Base-by-base conservation (phyloP, 2,113 vertebrate genomes). In the Microtus oregoni region DNA sequence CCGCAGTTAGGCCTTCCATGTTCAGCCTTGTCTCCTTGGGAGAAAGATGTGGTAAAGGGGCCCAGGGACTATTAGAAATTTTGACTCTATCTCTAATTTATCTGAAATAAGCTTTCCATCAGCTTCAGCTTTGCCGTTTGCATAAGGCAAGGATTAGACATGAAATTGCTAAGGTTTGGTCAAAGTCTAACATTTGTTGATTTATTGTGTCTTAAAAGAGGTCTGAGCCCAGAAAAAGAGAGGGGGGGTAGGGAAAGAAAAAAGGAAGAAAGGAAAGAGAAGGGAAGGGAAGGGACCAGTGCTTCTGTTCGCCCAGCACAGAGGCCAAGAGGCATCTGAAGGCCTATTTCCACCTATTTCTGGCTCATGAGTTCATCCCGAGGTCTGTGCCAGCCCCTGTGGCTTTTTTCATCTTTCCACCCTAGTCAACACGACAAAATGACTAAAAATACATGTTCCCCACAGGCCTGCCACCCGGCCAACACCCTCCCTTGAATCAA, bases 381-480 rank as follows among this genome's bases (percentile, higher is more conserved):
- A 35, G 55, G 87, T 85, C 87, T 0, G 50, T 85, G 96, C 95
- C 97, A 96, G 90, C 76, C 85, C 83, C 96, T 85, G 94, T 1
- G 93, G 96, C 63, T 20, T 77, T 96, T 55, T 94, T 89, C 96
- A 9, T 85, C 92, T 87, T 83, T 95, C 96, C 91, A 83, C 30
- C 65, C 93, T 22, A 76, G 89, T 73, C 92, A 24, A 61, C 38
- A 85, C 86, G 96, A 95, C 94, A 88, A 76, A 88, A 90, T 30
- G 81, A 41, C 97, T 96, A 90, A 98, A 97, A 97, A 97, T 96
- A 96, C 85, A 0, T 1, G 90, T 87, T 96, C 90, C 58, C 90
- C 79, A 30, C 90, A 38, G 94, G 65, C 92, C 82, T 0, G 24
- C 79, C 90, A 24, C 79, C 55, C 32, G 9, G 96, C 96, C 32